These are phyloP conservation scores for Ciona savignyi DNA, from an alignment of 23 tunicate species.

Conservation along the genomic window DNA sequence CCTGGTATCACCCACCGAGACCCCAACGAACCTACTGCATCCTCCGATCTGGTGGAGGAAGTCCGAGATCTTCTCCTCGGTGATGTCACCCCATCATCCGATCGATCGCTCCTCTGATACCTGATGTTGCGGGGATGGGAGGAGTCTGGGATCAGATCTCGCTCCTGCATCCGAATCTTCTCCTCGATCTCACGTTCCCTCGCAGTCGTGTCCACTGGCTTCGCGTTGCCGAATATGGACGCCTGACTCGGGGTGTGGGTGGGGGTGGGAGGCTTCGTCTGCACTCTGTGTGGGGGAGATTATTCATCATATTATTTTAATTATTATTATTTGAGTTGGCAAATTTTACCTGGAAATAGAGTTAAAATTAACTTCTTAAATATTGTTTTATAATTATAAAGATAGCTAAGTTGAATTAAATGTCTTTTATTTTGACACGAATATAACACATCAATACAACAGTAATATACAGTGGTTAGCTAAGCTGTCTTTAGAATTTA, in stretches of 20 bases:
- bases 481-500: no score
- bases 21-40: background rate
- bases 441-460: no score
- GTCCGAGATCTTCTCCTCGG: constrained; percentile 48
- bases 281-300: no score
- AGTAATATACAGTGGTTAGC: no score
- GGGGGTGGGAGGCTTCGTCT: constrained; percentile 2
- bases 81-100: constrained; percentile 62
- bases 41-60: constrained; percentile 43
- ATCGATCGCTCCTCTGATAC: constrained; percentile 69
- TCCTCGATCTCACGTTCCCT: constrained; percentile 79
- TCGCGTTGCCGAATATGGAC: constrained; percentile 83
- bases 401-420: no score
- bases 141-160: background rate
- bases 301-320: no score
- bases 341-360: no score
- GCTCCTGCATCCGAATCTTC: constrained; percentile 24
- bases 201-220: constrained; percentile 87
- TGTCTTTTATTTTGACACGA: no score
- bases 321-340: no score
- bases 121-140: no score
- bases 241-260: background rate
- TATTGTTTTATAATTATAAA: no score
- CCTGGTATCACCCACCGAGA: background rate
- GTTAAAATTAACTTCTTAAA: no score